Conservation (phyloP, 2,113 vertebrate species). For the Anoplopoma fimbria region DNA sequence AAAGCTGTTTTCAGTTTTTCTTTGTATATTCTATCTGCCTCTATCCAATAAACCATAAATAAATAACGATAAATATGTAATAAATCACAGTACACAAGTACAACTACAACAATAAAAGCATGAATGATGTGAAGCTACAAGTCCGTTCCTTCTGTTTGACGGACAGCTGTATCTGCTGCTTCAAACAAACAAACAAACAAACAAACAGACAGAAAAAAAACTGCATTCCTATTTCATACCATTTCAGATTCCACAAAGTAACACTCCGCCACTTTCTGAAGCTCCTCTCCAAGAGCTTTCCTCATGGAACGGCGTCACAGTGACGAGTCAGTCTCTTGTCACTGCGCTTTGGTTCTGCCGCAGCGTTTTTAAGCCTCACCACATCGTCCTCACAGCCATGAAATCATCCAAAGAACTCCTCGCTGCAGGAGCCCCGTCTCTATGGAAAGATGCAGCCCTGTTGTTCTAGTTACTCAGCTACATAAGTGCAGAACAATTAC, state of each 20-base stretch:
- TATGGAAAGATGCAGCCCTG: slow-evolving; percentile 3
- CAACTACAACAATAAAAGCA: background rate
- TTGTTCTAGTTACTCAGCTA: background rate
- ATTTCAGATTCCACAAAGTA: slow-evolving; percentile 20
- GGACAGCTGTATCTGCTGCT: too few relatives aligned
- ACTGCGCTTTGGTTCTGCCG: slow-evolving; percentile 5
- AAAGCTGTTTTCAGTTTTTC: too few relatives aligned
- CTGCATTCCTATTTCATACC: background rate
- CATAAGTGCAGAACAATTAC: background rate
- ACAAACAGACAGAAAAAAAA: too few relatives aligned
- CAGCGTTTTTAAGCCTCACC: background rate
- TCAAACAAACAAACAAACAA: too few relatives aligned
- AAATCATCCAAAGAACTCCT: slow-evolving; percentile 15
- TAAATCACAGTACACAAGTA: too few relatives aligned
- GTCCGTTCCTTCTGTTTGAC: too few relatives aligned
- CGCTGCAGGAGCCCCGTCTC: slow-evolving; percentile 33
- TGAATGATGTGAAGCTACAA: background rate
- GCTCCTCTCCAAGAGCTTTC: background rate
- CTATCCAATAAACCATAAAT: too few relatives aligned
- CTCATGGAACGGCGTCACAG: background rate
- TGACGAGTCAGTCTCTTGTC: background rate
- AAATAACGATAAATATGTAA: too few relatives aligned
- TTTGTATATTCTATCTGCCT: too few relatives aligned
- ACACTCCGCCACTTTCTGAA: background rate
- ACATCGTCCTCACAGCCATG: slow-evolving; percentile 18